Conservation (phyloP, 2,888 invertebrate species). For the Exephanes ischioxanthus region DNA sequence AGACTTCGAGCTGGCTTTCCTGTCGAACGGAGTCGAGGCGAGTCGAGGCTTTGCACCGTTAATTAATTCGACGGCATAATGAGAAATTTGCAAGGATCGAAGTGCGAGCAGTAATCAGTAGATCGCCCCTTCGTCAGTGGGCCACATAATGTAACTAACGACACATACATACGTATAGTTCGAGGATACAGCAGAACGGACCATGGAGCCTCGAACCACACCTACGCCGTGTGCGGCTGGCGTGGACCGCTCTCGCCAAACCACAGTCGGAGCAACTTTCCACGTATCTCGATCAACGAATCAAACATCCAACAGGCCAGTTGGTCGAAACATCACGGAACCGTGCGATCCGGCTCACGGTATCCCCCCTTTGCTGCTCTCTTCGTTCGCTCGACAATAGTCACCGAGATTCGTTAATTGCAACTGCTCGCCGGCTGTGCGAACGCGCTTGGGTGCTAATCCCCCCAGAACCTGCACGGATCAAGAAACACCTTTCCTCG, state of each 20-base stretch:
- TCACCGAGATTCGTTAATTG: conserved; percentile 50
- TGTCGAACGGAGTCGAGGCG: neutral
- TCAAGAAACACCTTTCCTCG: conserved; percentile 40
- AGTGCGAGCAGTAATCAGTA: conserved; percentile 1
- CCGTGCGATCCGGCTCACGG: neutral
- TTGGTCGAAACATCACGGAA: neutral
- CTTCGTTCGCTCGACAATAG: conserved; percentile 20
- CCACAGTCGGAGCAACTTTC: conserved; percentile 19
- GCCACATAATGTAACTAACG: conserved; percentile 7
- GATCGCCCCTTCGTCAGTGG: conserved; percentile 2
- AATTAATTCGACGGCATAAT: conserved; percentile 45
- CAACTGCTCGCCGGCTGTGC: conserved; percentile 15
- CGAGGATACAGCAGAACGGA: neutral
- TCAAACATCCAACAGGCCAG: conserved; percentile 7
- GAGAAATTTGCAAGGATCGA: conserved; percentile 35
- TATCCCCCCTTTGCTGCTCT: conserved; percentile 7
- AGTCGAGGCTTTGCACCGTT: neutral
- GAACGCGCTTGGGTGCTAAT: conserved; percentile 39
- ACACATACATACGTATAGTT: neutral
- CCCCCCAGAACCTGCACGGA: conserved; percentile 3
- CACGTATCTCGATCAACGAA: conserved; percentile 32
- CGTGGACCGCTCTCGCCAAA: neutral
- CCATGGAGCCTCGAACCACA: conserved; percentile 7
- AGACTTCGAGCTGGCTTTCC: neutral
- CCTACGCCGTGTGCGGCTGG: conserved; percentile 12